phyloP scores from a whole-genome alignment of 1,140 invertebrate species.

The Mylabris phalerata region DNA sequence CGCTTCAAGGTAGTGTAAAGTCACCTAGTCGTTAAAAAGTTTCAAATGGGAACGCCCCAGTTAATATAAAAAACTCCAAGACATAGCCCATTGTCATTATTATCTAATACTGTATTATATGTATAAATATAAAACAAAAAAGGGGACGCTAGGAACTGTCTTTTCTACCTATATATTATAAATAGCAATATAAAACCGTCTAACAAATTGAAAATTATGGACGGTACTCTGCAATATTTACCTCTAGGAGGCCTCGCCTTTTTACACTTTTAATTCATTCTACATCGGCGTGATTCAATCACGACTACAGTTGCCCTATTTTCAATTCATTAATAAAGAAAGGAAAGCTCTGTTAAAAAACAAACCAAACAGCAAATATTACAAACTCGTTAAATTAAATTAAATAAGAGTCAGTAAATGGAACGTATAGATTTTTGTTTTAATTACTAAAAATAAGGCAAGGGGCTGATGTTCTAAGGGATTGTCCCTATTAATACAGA shows the following conservation, averaged over 20 bases:
- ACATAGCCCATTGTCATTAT: slow-evolving; percentile 13
- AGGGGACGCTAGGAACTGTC: slow-evolving; percentile 13
- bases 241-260: slow-evolving; percentile 12
- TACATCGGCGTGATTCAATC: slow-evolving; percentile 9
- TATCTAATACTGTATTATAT: slow-evolving; percentile 7
- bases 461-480: no score
- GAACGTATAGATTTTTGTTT: no score
- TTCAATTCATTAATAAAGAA: no score
- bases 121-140: slow-evolving; percentile 6
- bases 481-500: no score
- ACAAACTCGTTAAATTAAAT: no score
- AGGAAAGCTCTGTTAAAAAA: no score
- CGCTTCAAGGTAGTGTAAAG: slow-evolving; percentile 3
- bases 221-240: slow-evolving; percentile 6
- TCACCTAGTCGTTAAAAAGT: slow-evolving; percentile 12
- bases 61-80: slow-evolving; percentile 11
- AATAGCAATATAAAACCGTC: slow-evolving; percentile 15
- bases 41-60: slow-evolving; percentile 11
- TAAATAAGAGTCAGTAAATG: no score
- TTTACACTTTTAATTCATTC: slow-evolving; percentile 14
- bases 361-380: no score
- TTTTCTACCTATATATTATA: slow-evolving; percentile 14
- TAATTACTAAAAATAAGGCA: no score
- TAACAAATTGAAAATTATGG: slow-evolving; percentile 14
- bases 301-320: no score